These are phyloP conservation scores for Mycetomoellerius zeteki DNA, from an alignment of 1,140 invertebrate genomes.

Conservation along the genomic window DNA sequence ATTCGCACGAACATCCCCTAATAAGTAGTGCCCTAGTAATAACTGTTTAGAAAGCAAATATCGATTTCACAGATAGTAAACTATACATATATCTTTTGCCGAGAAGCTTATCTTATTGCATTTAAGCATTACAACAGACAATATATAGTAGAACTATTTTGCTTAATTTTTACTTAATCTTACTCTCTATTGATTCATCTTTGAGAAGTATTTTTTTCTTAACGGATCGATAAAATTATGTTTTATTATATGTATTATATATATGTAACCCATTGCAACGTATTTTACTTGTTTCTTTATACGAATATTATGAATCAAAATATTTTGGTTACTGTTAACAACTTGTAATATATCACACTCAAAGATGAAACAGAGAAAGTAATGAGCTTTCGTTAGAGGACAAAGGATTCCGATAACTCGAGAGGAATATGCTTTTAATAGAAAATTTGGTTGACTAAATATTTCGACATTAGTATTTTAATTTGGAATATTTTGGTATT, in stretches of 20 bases:
- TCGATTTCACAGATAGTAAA: slow-evolving; percentile 66
- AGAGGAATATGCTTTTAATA: slow-evolving; percentile 8
- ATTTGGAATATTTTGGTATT: slow-evolving; percentile 21
- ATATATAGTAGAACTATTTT: slow-evolving; percentile 46
- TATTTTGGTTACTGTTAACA: slow-evolving; percentile 32
- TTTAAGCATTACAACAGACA: slow-evolving; percentile 59
- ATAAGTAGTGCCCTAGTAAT: slow-evolving; percentile 25
- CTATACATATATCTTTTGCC: slow-evolving; percentile 69
- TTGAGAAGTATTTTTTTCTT: slow-evolving; percentile 32
- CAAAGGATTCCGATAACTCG: slow-evolving; percentile 8
- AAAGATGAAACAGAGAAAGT: slow-evolving; percentile 51
- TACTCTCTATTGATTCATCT: slow-evolving; percentile 66
- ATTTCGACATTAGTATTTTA: slow-evolving; percentile 38
- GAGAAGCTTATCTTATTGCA: slow-evolving; percentile 69
- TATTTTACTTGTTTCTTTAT: slow-evolving; percentile 19
- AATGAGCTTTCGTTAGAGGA: slow-evolving; percentile 25
- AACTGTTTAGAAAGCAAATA: slow-evolving; percentile 51
- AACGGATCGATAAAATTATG: slow-evolving; percentile 50
- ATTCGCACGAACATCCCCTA: no score
- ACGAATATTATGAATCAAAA: slow-evolving; percentile 35
- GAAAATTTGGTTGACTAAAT: slow-evolving; percentile 25
- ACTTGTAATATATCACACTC: slow-evolving; percentile 33
- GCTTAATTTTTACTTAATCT: slow-evolving; percentile 63
- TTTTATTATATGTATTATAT: slow-evolving; percentile 12
- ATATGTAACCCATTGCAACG: slow-evolving; percentile 33